These are phyloP conservation scores for Onychostoma macrolepis DNA, from an alignment of 2,113 vertebrate genomes.

Conservation along the genomic window DNA sequence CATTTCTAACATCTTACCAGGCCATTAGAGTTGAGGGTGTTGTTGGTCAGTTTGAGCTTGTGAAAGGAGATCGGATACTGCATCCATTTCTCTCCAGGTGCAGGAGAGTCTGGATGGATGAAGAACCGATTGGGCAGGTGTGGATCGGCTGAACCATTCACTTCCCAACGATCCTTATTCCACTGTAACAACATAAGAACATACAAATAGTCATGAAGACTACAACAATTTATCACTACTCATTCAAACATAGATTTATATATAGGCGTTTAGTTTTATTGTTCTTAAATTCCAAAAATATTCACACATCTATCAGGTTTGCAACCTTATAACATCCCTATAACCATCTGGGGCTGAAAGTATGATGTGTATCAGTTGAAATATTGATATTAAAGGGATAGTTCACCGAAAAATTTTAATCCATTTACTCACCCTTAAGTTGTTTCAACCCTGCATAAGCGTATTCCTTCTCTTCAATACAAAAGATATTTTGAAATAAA, in stretches of 20 bases:
- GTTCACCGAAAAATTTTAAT: too few relatives aligned
- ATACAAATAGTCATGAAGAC: neutral
- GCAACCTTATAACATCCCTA: neutral
- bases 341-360: neutral
- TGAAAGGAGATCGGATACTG: constrained; percentile 66
- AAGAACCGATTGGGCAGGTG: constrained; percentile 63
- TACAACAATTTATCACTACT: neutral
- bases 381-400: neutral
- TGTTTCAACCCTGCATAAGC: too few relatives aligned
- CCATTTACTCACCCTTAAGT: too few relatives aligned
- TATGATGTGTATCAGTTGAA: neutral
- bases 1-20: constrained; percentile 52
- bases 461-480: too few relatives aligned
- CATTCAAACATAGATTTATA: neutral
- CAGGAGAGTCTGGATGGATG: constrained; percentile 66
- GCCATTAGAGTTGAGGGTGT: constrained; percentile 61
- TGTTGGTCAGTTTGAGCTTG: constrained; percentile 70
- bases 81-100: constrained; percentile 66
- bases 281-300: neutral
- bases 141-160: constrained; percentile 57
- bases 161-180: constrained; percentile 62
- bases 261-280: neutral
- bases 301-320: neutral
- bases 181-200: constrained; percentile 46
- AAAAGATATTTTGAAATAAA: too few relatives aligned